Evolutionary conservation across 1,140 invertebrate genomes (phyloP), one percentile per base, ranked within the genome.

Genomic region (Drosophila arawakana): DNA sequence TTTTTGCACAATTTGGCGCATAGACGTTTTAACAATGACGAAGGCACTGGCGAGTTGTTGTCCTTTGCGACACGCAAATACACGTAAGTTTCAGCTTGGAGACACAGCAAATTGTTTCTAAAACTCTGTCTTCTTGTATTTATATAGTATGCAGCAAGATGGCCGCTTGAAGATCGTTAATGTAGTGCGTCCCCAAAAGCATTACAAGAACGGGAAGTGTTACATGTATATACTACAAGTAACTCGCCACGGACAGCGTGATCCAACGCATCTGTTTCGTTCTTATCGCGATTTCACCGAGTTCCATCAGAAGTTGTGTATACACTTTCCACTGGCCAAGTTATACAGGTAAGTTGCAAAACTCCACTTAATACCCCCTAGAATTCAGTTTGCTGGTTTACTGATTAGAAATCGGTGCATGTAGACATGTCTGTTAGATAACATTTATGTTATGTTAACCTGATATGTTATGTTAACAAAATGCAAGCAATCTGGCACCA

Each of bases 1-100:
- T 99, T 99, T 92, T 93, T 99, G 25, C 98, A 99, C 92, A 99
- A 99, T 93, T 93, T 99, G 76, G 98, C 98, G 2, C 99, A 99
- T 92, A 93, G 99, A 66, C 94, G 98, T 71, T 98, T 98, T 76
- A 96, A 96, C 39, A 96, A 96, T 2, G 97, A 98, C 62, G 96
- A 97, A 80, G 95, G 95, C 69, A 97, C 96, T 72, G 97, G 95
- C 10, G 95, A 97, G 78, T 93, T 98, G 9, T 93, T 99, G 0
- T 98, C 97, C 0, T 99, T 99, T 93, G 97, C 99, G 91, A 97
- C 98, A 1, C 96, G 97, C 79, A 96, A 96, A 58, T 99, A 98
- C 92, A 98, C 96, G 98, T 98, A 91, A 95, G 95, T 78, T 47
- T 2, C 2, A 43, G 11, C 10, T 3, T 13, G 6, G 13, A 13